Base-by-base conservation (phyloP, 2,113 vertebrate genomes). In the Melanostigma gelatinosum region DNA sequence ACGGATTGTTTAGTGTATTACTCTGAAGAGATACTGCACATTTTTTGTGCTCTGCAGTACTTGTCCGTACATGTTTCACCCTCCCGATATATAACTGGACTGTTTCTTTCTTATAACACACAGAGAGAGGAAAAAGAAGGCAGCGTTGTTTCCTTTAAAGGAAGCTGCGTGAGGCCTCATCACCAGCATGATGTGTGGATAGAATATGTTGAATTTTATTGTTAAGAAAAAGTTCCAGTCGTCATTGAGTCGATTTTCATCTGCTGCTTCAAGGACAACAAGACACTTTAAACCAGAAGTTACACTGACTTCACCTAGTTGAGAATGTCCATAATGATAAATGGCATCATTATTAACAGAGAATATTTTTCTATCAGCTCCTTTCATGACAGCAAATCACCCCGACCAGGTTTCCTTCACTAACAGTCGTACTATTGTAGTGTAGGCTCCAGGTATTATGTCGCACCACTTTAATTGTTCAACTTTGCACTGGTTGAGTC, bases 31-130 rank as follows among this genome's bases (percentile, higher is more conserved):
- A 79, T 11, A 36, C 62, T 57, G 54, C 58, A 78, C 77, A 54
- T 76, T 72, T 6, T 66, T 69, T 72, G 22, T 67, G 73, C 71
- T 75, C 73, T 20, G 40, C 54, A 9, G 27, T 57, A 29, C 65
- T 75, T 69, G 77, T 15, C 72, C 54, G 44, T 48, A 83, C 76
- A 79, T 55, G 79, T 83, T 85, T 83, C 44, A 34, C 12, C 38
- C 16, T n/a, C 13, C 24, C 52, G 11, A 10, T 34, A 34, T 87
- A 64, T 71, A 62, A 54, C 42, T 66, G 64, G 52, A 52, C 66
- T 16, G 24, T 46, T 27, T 82, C 16, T 40, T 80, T 22, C 46
- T 38, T 38, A 4, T 60, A 60, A 63, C 29, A 27, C 54, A 24
- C 22, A 54, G 11, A 68, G 34, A n/a, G 16, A 4, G 44, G 46